Evolutionary conservation across 2,113 vertebrate genomes (phyloP).

Genomic region (Tragelaphus scriptus): DNA sequence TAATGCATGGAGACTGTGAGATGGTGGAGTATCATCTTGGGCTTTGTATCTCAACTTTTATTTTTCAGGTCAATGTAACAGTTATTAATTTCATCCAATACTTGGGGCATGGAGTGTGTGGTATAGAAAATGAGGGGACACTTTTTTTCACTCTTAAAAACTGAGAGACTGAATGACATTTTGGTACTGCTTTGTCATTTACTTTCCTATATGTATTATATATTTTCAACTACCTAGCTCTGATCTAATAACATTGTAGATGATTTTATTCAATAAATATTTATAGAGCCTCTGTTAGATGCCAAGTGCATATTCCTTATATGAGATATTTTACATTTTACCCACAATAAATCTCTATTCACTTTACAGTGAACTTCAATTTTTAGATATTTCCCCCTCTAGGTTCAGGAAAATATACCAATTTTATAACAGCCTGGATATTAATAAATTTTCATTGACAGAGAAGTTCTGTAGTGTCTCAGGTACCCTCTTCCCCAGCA

Average conservation of each 20-base stretch:
- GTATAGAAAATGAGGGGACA: not conserved
- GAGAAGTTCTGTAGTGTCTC: not conserved
- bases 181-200: not conserved
- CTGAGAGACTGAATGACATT: not conserved
- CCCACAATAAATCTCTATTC: not conserved
- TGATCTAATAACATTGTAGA: not conserved
- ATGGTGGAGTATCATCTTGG: not conserved
- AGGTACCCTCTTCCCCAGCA: not conserved
- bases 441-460: not conserved
- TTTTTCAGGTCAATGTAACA: not conserved
- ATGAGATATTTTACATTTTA: not conserved
- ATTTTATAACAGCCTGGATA: not conserved
- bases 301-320: not conserved
- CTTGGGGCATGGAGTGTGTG: not conserved
- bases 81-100: not conserved
- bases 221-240: not conserved
- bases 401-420: not conserved
- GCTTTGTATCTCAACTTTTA: not conserved
- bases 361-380: not conserved
- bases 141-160: not conserved
- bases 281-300: not conserved
- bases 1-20: not conserved
- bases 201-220: not conserved
- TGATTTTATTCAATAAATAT: constrained; percentile 3
- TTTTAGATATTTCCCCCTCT: not conserved